These are phyloP conservation scores for Aporophyla nigra DNA, from an alignment of 2,888 invertebrate species.

Conservation along the genomic window DNA sequence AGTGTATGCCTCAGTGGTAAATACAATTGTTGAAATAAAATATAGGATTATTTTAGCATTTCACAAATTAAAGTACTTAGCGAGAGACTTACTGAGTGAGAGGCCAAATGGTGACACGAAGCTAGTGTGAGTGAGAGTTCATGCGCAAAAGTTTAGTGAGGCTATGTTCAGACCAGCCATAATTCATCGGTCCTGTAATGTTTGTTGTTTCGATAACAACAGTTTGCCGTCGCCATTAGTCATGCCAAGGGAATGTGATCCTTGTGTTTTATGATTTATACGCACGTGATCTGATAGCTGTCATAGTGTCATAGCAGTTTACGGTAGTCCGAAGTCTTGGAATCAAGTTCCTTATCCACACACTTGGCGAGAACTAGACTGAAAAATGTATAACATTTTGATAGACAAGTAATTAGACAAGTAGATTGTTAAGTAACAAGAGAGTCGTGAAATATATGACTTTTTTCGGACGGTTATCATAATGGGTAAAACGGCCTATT, in stretches of 20 bases:
- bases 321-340: not conserved
- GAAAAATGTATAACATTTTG: not conserved
- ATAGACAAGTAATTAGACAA: not conserved
- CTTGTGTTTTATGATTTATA: slow-evolving; percentile 13
- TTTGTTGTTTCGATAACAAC: slow-evolving; percentile 50
- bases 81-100: not conserved
- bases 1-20: too few relatives aligned
- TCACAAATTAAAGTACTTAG: too few relatives aligned
- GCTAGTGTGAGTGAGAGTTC: not conserved
- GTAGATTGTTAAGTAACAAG: not conserved
- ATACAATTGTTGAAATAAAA: too few relatives aligned
- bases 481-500: too few relatives aligned
- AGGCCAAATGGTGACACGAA: not conserved
- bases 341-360: not conserved
- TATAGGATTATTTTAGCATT: too few relatives aligned
- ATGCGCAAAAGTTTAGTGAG: not conserved
- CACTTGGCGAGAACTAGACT: not conserved
- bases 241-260: not conserved
- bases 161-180: not conserved
- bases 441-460: not conserved
- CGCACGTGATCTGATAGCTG: not conserved
- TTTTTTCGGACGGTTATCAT: too few relatives aligned
- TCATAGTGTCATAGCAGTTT: not conserved
- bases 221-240: slow-evolving; percentile 34
- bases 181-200: slow-evolving; percentile 25